Base-by-base conservation (phyloP, 2,113 vertebrate species). In the Cynoglossus semilaevis region DNA sequence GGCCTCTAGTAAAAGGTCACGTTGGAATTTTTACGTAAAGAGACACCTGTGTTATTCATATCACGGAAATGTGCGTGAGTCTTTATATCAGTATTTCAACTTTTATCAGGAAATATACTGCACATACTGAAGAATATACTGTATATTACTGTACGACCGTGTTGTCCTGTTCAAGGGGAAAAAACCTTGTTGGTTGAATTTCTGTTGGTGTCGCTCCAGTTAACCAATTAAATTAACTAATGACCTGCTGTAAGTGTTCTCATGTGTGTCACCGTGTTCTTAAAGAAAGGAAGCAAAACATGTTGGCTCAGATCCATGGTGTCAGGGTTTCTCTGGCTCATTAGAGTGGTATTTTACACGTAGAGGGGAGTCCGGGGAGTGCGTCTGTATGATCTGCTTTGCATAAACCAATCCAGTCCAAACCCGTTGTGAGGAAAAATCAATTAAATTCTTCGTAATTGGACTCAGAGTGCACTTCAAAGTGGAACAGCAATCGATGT, bases 371-470 rank as follows among this genome's bases (percentile, higher is more conserved):
- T 74, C 81, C 60, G 66, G 88, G 81, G 84, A 85, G 74, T 81
- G 76, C 74, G 84, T 77, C 68, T 82, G 67, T 82, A 88, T 88
- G 87, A 90, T 87, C 87, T 86, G 67, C 79, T 89, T 90, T 89
- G 81, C 87, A 89, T 90, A 88, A 88, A 86, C 82, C 85, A 86
- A 86, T 90, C 78, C 87, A 74, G 84, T 89, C 77, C 66, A 83
- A 77, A 82, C 74, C 76, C 60, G 72, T 75, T 77, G 82, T 87
- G 87, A 83, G 75, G 80, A 87, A 87, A 88, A 90, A 90, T 91
- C 89, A 85, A 91, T 91, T 83, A 86, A 79, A 82, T 80, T 84
- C 74, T 79, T 69, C 29, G 74, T 89, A 90, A 90, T 90, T 89
- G 84, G 87, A 87, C 82, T 85, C 88, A 89, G 85, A 87, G 84